Evolutionary conservation across 2,888 invertebrate species (phyloP), one percentile per base, ranked within the genome.

Genomic region (Gnatocerus cornutus): DNA sequence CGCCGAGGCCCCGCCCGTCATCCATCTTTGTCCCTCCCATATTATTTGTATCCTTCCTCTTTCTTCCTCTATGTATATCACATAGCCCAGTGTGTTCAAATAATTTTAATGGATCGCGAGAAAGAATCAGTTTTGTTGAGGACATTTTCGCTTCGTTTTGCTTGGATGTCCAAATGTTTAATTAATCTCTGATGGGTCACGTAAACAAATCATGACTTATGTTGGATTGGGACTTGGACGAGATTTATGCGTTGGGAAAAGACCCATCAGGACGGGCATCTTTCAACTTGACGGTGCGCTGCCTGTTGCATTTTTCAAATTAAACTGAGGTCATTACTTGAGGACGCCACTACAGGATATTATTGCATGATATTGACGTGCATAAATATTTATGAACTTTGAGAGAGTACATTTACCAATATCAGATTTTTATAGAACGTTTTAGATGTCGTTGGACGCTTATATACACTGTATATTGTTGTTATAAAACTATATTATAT

Each of bases 101-200:
- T 84, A 84, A 84, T 84, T 84, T 84, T 84, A 84, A 84, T 84
- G 84, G 84, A 83, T 84, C 83, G 83, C 82, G 80, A 77, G 81
- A 80, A 80, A 82, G 82, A 83, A 21, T 21, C 21, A 21, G 21
- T 21, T 21, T 21, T 21, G 81, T 7, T 3, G n/a, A 37, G 58
- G 41, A 59, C 74, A 45, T 55, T 21, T 21, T 21, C 29, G 74
- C 67, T 74, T 72, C 74, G 73, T 74, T 76, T 77, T 77, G 29
- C 29, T 21, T n/a, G 21, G 21, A 21, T 21, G 21, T 21, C 21
- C 30, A 10, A 7, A 30, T 21, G 33, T 29, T 21, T 52, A 52
- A 52, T 52, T 52, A 52, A 29, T 29, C 52, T n/a, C 2, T 2
- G 48, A 13, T 43, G 37, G 37, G 3, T 8, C 16, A 7, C 9